Base-by-base conservation (phyloP, 2,113 vertebrate genomes). In the Thinocorus orbignyianus region DNA sequence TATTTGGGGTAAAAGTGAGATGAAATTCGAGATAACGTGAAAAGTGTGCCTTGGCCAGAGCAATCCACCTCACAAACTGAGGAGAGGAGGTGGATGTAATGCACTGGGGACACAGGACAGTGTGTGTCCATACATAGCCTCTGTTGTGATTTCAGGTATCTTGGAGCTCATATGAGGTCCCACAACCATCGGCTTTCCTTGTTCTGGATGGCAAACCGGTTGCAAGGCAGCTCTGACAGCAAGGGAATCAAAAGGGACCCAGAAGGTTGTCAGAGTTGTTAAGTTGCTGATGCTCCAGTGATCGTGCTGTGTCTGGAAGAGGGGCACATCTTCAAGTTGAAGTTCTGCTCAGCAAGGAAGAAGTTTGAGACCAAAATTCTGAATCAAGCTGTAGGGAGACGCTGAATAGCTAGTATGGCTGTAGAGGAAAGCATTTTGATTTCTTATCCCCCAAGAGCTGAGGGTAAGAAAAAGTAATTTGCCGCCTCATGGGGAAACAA, bases 61-160 rank as follows among this genome's bases (percentile, higher is more conserved):
- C 66, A n/a, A 10, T 19, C 31, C 33, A 2, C 58, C 6, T 42
- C 20, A 11, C 30, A 24, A 17, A 6, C 0, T 9, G 66, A 41
- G 39, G 51, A 1, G 10, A 35, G 46, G 58, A 48, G 39, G 46
- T 16, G 16, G 25, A 3, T 6, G 25, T 24, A 11, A 31, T 7
- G 24, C 9, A 8, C 6, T 33, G 7, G 33, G 1, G 35, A 7
- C 1, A 6, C 2, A 19, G 42, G 33, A 13, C 26, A 18, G 15
- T 8, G 7, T 5, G 4, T 42, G 28, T 61, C 54, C 1, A 2
- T 17, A 6, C 12, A 9, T 1, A 6, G 28, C 4, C 1, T 11
- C 35, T 26, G 30, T 2, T 54, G 76, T 11, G 39, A 24, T 23
- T 31, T 33, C 17, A 4, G 48, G 12, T 42, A 7, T 37, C 55